phyloP scores from a whole-genome alignment of 2,888 invertebrate genomes.

The Euphydryas editha region DNA sequence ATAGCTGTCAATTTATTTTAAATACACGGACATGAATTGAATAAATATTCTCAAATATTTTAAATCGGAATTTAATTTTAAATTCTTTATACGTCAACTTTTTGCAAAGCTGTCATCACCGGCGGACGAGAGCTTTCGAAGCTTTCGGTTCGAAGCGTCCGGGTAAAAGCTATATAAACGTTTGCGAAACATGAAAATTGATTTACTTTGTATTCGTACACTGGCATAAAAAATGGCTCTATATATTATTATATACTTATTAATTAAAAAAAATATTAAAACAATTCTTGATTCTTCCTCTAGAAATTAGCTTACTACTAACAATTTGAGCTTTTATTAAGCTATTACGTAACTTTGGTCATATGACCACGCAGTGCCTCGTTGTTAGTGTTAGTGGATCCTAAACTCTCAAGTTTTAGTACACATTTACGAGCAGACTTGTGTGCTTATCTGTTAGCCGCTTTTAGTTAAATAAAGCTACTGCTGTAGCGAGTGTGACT shows the following conservation, averaged over 20 bases:
- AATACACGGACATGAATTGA: neutral
- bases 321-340: constrained; percentile 18
- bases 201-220: too few species aligned
- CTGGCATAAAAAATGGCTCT: too few species aligned
- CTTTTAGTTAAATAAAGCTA: constrained; percentile 16
- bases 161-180: constrained; percentile 27
- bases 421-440: constrained; percentile 30
- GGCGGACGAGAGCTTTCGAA: constrained; percentile 26
- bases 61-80: constrained; percentile 10
- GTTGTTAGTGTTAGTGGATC: constrained; percentile 16
- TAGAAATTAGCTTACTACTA: neutral
- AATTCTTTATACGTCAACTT: constrained; percentile 21
- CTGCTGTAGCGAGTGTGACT: constrained; percentile 7
- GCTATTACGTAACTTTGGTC: constrained; percentile 15
- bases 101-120: constrained; percentile 26
- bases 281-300: neutral
- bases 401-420: constrained; percentile 35
- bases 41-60: neutral
- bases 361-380: constrained; percentile 16
- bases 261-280: neutral
- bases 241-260: too few species aligned
- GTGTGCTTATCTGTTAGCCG: constrained; percentile 26
- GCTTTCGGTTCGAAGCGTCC: constrained; percentile 23
- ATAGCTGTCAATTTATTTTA: neutral
- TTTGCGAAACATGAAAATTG: constrained; percentile 20